These are phyloP conservation scores for Acleris laterana DNA, from an alignment of 2,888 invertebrate species.

Conservation along the genomic window DNA sequence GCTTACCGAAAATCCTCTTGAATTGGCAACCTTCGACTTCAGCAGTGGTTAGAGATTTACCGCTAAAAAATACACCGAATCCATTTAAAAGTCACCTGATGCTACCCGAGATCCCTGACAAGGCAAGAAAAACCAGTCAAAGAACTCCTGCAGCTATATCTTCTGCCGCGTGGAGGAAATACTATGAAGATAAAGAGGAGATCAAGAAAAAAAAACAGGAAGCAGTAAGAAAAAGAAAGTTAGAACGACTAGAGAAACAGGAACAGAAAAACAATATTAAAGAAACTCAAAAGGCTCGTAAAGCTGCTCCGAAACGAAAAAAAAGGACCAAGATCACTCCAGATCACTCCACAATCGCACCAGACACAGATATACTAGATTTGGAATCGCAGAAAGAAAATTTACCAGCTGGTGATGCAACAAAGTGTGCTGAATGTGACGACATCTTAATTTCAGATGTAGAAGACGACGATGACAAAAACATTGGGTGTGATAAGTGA, in stretches of 20 bases:
- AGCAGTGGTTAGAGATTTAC: constrained; percentile 19
- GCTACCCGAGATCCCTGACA: constrained; percentile 43
- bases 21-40: not conserved
- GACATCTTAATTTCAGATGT: constrained; percentile 43
- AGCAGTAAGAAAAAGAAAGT: constrained; percentile 44
- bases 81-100: constrained; percentile 45
- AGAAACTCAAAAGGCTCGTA: not conserved
- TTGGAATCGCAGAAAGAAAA: constrained; percentile 39
- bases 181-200: constrained; percentile 43
- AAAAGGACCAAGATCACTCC: constrained; percentile 23
- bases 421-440: constrained; percentile 44
- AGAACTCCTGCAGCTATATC: constrained; percentile 45
- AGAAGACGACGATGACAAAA: constrained; percentile 47
- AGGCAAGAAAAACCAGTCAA: constrained; percentile 43
- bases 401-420: constrained; percentile 34
- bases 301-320: constrained; percentile 7
- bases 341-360: not conserved
- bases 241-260: constrained; percentile 39
- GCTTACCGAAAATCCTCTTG: not conserved
- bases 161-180: constrained; percentile 43
- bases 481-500: constrained; percentile 41
- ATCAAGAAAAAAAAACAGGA: constrained; percentile 43
- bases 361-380: constrained; percentile 20
- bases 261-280: constrained; percentile 16
- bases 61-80: constrained; percentile 41